Evolutionary conservation across 1,140 invertebrate species (phyloP), one percentile per base, ranked within the genome.

Genomic region (Ephestia elutella): DNA sequence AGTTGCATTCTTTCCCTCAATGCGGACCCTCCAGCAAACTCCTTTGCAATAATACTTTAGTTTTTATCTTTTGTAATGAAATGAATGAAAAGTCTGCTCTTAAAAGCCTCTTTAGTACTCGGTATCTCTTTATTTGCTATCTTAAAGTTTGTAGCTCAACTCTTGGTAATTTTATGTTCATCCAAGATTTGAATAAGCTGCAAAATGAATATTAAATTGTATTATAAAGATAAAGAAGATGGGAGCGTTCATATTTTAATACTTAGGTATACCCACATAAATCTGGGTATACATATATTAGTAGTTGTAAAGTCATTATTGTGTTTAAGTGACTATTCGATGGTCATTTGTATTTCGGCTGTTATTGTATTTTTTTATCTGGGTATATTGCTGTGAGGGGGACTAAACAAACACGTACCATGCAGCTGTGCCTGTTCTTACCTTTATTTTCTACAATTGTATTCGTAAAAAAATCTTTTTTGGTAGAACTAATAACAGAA

Each of bases 21-120:
- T 54, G 62, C 61, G 60, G 35, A 49, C 44, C 25, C 58, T 25
- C 54, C 21, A 49, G 19, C 57, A 57, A 62, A 65, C 62, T 58
- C 38, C 32, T 62, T 63, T 56, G 53, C 57, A 61, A 63, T 60
- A 57, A 63, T 65, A 65, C 66, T 68, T 68, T 57, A 44, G 57
- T 60, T 70, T 70, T 70, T 66, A 62, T 56, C 61, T 63, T 69
- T 66, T 66, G 49, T 59, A 62, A 63, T 63, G 66, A 53, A 62
- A 62, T 62, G 56, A 62, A 62, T 62, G 58, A 62, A 63, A 49
- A 63, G 54, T 63, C 63, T 63, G 67, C 63, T 70, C 61, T 59
- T 38, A 61, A 57, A 54, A 63, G 49, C 57, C 21, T 53, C 50
- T 53, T 21, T 25, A 21, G 50, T 53, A 28, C 20, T 25, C 21